These are phyloP conservation scores for Lasiurus cinereus DNA, from an alignment of 2,113 vertebrate genomes.

Conservation along the genomic window DNA sequence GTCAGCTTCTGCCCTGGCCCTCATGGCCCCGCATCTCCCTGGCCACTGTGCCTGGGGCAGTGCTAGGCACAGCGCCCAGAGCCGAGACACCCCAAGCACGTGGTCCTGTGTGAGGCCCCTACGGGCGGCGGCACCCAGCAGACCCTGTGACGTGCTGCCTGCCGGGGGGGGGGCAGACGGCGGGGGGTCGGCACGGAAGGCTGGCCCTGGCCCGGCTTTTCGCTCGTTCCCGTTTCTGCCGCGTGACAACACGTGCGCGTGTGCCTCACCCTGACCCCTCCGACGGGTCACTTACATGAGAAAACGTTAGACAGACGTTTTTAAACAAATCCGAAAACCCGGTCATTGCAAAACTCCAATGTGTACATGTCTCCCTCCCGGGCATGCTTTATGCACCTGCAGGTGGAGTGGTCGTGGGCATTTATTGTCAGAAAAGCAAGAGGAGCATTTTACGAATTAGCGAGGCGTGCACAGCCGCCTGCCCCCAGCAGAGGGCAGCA, in stretches of 20 bases:
- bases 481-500: constrained; percentile 36
- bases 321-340: not conserved
- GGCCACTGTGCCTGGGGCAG: not conserved
- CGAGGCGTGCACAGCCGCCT: fast-evolving
- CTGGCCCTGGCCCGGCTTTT: not conserved
- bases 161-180: not conserved
- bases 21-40: not conserved
- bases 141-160: not conserved
- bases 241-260: fast-evolving
- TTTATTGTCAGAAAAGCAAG: not conserved
- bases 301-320: not conserved
- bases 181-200: not conserved
- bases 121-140: fast-evolving
- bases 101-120: fast-evolving
- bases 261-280: not conserved
- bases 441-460: not conserved
- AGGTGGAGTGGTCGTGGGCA: fast-evolving
- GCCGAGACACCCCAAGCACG: fast-evolving
- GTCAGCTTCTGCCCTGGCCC: not conserved
- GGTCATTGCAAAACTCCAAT: fast-evolving
- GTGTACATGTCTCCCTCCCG: not conserved
- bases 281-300: fast-evolving
- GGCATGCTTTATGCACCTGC: not conserved
- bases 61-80: fast-evolving
- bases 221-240: fast-evolving